A percentile compares a stretch with the other conserved stretches of the same genome.
These are phyloP conservation scores for Eustalomyia histrio DNA, from an alignment of 2,888 invertebrate genomes.

Conservation along the genomic window DNA sequence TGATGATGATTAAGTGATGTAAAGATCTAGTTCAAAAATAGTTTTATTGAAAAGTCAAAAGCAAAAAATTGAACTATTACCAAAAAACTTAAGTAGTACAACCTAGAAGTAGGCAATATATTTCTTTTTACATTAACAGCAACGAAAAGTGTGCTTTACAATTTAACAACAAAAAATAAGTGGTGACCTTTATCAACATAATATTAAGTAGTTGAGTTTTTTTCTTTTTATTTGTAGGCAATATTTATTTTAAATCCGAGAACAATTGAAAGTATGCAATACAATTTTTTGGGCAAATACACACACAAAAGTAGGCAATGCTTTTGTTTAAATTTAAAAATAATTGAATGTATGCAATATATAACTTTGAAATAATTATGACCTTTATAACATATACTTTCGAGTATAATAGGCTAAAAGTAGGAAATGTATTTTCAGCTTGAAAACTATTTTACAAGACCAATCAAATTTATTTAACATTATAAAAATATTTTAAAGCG, in stretches of 20 bases:
- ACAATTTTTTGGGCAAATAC: not conserved
- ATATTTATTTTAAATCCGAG: not conserved
- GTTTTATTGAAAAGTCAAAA: conserved; percentile 46
- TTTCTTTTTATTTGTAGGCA: not conserved
- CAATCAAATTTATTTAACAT: too few species aligned
- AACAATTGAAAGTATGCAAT: conserved; percentile 46
- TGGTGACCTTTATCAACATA: not conserved
- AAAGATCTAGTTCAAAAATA: conserved; percentile 40
- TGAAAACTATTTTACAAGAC: too few species aligned
- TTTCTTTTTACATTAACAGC: conserved; percentile 34
- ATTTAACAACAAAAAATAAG: not conserved
- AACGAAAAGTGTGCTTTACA: conserved; percentile 9
- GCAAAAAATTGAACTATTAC: conserved; percentile 33
- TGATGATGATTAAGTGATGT: conserved; percentile 52
- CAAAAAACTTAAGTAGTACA: conserved; percentile 38
- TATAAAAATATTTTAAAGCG: too few species aligned
- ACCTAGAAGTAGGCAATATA: conserved; percentile 52
- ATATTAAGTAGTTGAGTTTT: not conserved
- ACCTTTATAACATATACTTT: too few species aligned
- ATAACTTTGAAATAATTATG: not conserved
- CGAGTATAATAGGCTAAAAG: too few species aligned
- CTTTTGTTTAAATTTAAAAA: not conserved
- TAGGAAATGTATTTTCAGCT: too few species aligned
- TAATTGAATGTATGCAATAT: conserved; percentile 44
- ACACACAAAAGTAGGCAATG: not conserved